A percentile compares a stretch with the other conserved stretches of the same genome.
These are phyloP conservation scores for Apomyelois bistriatella DNA, from an alignment of 2,888 invertebrate species.

Conservation along the genomic window DNA sequence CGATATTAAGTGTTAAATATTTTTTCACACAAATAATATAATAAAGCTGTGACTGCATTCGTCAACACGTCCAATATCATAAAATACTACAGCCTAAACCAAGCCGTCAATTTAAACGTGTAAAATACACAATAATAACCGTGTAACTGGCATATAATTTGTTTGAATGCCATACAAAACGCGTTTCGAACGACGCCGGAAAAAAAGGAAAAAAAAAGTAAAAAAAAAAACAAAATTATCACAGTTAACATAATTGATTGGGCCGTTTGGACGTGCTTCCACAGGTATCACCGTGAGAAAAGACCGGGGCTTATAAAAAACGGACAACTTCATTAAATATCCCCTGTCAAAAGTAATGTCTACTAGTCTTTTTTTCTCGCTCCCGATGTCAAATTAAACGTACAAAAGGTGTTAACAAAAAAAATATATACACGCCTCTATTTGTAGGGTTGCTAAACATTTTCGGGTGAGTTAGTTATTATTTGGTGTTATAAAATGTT, in stretches of 20 bases:
- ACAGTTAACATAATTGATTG: constrained; percentile 78
- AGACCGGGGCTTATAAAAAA: constrained; percentile 47
- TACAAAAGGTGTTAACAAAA: constrained; percentile 79
- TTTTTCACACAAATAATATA: no score
- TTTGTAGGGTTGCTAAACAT: constrained; percentile 52
- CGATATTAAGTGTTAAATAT: no score
- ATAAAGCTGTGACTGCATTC: background rate
- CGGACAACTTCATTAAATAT: constrained; percentile 76
- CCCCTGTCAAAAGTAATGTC: constrained; percentile 77
- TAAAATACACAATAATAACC: constrained; percentile 46
- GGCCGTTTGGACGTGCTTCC: constrained; percentile 68
- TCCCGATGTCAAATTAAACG: constrained; percentile 77
- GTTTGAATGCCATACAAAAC: constrained; percentile 59
- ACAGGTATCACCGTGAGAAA: constrained; percentile 69
- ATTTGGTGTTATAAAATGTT: background rate
- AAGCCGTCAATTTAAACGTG: constrained; percentile 10
- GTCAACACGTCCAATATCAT: background rate
- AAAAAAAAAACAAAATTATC: constrained; percentile 59
- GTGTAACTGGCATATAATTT: constrained; percentile 68
- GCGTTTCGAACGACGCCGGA: constrained; percentile 29
- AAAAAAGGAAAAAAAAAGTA: constrained; percentile 35
- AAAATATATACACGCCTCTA: constrained; percentile 54
- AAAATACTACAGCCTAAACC: background rate
- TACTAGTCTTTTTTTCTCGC: constrained; percentile 70
- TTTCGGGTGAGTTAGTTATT: constrained; percentile 34